Percentiles rank a stretch among this genome's conserved stretches.
These are phyloP conservation scores for Pseudoips prasinana DNA, from an alignment of 2,888 invertebrate genomes.

Conservation along the genomic window DNA sequence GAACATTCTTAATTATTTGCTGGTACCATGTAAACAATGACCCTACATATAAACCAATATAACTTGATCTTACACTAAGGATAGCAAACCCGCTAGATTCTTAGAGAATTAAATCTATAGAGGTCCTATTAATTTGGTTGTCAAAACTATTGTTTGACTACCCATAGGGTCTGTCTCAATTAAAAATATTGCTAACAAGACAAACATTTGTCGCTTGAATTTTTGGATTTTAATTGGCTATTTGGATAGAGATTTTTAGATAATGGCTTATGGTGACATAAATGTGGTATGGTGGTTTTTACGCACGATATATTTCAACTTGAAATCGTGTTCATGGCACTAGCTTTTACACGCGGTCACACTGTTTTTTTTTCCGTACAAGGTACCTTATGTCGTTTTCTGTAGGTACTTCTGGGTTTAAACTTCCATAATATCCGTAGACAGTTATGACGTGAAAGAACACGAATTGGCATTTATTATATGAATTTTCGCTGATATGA, in stretches of 20 bases:
- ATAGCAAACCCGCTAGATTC: slow-evolving; percentile 10
- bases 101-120: slow-evolving; percentile 4
- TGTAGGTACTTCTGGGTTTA: no score
- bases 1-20: slow-evolving; percentile 81
- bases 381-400: no score
- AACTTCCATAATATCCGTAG: no score
- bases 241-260: slow-evolving; percentile 65
- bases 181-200: slow-evolving; percentile 77
- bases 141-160: slow-evolving; percentile 66
- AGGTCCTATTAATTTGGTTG: slow-evolving; percentile 38
- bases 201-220: slow-evolving; percentile 74
- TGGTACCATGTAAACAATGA: slow-evolving; percentile 72
- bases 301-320: no score
- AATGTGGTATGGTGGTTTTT: slow-evolving; percentile 9
- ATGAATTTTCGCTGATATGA: no score
- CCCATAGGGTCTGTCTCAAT: slow-evolving; percentile 70
- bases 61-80: slow-evolving; percentile 35
- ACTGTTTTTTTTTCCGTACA: no score
- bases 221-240: slow-evolving; percentile 71
- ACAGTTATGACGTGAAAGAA: no score
- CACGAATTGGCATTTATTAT: no score
- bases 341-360: no score
- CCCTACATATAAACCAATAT: slow-evolving; percentile 49
- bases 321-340: no score
- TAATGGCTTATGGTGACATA: slow-evolving; percentile 31